Evolutionary conservation across 1,140 invertebrate genomes (phyloP).

Genomic region (Conus betulinus): DNA sequence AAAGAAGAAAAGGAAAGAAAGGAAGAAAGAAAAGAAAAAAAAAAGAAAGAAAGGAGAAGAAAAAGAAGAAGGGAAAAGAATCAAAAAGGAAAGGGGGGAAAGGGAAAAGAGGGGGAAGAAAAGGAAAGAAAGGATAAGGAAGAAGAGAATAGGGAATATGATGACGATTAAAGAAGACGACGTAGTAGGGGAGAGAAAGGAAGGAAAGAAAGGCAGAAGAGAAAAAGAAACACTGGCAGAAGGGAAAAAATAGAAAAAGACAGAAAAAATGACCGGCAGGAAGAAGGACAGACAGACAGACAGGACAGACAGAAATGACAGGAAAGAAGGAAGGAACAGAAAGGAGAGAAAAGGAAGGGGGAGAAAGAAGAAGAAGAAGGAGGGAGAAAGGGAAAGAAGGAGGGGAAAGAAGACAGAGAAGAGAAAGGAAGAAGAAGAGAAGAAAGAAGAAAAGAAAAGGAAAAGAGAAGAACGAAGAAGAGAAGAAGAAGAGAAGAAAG

Average conservation of each 20-base stretch:
- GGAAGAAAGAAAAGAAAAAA: neutral
- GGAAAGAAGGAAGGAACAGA: constrained; percentile 5
- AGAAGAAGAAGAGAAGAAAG: no score
- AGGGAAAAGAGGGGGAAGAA: neutral
- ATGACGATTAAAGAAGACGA: neutral
- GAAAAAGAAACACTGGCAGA: constrained; percentile 30
- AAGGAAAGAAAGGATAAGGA: constrained; percentile 15
- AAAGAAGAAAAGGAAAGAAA: neutral
- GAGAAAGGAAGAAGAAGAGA: neutral
- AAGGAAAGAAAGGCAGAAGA: constrained; percentile 18
- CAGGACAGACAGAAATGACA: neutral
- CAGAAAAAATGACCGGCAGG: neutral
- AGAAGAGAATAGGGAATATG: neutral
- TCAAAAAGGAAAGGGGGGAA: neutral
- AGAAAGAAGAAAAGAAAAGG: constrained; percentile 1
- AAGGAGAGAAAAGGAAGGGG: constrained; percentile 1
- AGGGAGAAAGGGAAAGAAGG: neutral
- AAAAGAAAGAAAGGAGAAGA: no score
- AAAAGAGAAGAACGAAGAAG: neutral
- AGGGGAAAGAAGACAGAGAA: neutral
- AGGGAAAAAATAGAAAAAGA: constrained; percentile 23
- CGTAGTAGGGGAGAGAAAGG: neutral
- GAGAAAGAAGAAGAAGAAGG: neutral
- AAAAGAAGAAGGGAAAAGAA: neutral
- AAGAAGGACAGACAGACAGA: constrained; percentile 15